A percentile compares a stretch with the other conserved stretches of the same genome.
Evolutionary conservation across 2,113 vertebrate species (phyloP).

Genomic region (Mirza zaza): DNA sequence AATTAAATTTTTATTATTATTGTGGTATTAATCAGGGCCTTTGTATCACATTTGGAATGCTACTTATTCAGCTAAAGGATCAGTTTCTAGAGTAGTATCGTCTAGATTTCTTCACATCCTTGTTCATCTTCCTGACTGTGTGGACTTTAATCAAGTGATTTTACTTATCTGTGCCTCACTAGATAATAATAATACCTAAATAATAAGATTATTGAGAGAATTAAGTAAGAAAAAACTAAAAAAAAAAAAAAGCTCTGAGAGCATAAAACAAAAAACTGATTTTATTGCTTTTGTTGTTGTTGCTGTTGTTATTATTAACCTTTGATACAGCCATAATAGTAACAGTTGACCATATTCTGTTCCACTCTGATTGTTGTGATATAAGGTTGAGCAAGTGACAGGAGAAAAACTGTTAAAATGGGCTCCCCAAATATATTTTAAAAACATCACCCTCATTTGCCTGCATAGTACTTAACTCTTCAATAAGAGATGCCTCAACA

Average conservation of each 20-base stretch:
- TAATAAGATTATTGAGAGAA: not conserved
- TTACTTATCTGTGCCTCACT: not conserved
- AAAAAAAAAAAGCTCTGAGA: not conserved
- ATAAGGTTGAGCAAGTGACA: not conserved
- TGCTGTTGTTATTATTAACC: not conserved
- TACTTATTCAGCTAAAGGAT: not conserved
- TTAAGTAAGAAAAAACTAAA: not conserved
- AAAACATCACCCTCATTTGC: constrained; percentile 1
- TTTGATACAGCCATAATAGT: not conserved
- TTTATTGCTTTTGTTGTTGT: not conserved
- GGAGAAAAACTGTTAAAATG: not conserved
- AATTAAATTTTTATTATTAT: not conserved
- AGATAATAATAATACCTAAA: not conserved
- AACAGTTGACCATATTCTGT: not conserved
- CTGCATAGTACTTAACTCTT: not conserved
- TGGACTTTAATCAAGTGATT: not conserved
- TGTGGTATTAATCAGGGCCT: not conserved
- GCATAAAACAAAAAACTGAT: not conserved
- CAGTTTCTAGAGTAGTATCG: not conserved
- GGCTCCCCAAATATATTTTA: not conserved
- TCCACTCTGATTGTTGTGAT: not conserved
- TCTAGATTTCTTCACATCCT: not conserved
- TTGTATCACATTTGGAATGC: not conserved
- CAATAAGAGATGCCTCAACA: not conserved
- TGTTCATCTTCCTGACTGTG: not conserved